Evolutionary conservation across 2,113 vertebrate genomes (phyloP).

Genomic region (Colossoma macropomum): DNA sequence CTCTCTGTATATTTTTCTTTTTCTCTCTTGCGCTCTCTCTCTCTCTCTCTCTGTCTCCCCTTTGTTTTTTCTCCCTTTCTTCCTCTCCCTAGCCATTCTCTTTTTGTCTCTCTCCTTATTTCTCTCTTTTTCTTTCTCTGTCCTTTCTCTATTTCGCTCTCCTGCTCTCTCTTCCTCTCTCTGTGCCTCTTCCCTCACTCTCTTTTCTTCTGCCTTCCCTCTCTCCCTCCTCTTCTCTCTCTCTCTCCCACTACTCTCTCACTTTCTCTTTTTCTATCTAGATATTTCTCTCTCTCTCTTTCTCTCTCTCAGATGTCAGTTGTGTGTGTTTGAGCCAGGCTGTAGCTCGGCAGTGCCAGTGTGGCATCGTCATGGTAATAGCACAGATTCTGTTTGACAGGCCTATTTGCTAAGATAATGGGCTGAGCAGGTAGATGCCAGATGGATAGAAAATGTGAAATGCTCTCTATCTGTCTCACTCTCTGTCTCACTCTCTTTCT

Average conservation of each 20-base stretch:
- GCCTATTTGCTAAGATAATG: slow-evolving; percentile 41
- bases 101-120: no score
- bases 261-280: not conserved
- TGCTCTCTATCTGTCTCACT: slow-evolving; percentile 8
- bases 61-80: not conserved
- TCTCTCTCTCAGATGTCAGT: not conserved
- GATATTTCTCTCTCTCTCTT: not conserved
- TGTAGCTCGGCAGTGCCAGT: not conserved
- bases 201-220: not conserved
- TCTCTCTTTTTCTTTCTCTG: not conserved
- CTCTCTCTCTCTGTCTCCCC: not conserved
- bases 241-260: not conserved
- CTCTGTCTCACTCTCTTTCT: slow-evolving; percentile 23
- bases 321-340: not conserved
- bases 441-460: slow-evolving; percentile 17
- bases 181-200: not conserved
- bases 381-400: slow-evolving; percentile 41
- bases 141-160: not conserved
- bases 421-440: slow-evolving; percentile 20
- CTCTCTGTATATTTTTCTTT: no score
- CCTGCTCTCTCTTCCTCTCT: not conserved
- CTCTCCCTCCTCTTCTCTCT: not conserved
- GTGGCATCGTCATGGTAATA: slow-evolving; percentile 28
- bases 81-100: not conserved
- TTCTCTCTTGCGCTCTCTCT: not conserved